A percentile compares a stretch with the other conserved stretches of the same genome.
Conservation (phyloP, 2,888 invertebrate species). For the Chrysodeixis includens region DNA sequence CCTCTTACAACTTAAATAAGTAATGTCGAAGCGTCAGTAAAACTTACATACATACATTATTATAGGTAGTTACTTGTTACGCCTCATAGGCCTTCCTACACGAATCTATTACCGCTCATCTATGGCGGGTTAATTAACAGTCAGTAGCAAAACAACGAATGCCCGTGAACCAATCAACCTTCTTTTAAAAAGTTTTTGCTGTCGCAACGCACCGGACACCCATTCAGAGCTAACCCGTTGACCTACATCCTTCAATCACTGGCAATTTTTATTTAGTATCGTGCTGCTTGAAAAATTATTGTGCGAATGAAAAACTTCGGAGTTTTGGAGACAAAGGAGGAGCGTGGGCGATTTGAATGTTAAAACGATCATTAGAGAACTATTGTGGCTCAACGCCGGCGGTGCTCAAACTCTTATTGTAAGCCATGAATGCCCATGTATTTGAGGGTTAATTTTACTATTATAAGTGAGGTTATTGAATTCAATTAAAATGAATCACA, state of each 20-base stretch:
- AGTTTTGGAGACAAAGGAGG: constrained; percentile 84
- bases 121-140: constrained; percentile 69
- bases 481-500: constrained; percentile 53
- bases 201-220: constrained; percentile 67
- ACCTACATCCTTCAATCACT: constrained; percentile 84
- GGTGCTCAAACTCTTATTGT: constrained; percentile 75
- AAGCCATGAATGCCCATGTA: constrained; percentile 42
- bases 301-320: constrained; percentile 79
- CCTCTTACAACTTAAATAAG: no score
- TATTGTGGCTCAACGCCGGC: constrained; percentile 73
- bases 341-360: constrained; percentile 86
- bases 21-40: not conserved
- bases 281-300: constrained; percentile 84
- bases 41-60: not conserved
- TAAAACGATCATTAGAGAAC: constrained; percentile 86
- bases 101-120: constrained; percentile 45
- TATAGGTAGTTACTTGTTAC: constrained; percentile 11
- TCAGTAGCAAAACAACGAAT: constrained; percentile 72
- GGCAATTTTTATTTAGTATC: constrained; percentile 72
- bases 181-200: constrained; percentile 66
- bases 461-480: constrained; percentile 59
- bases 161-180: constrained; percentile 75
- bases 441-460: constrained; percentile 55
- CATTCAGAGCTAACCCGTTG: constrained; percentile 76
- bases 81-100: constrained; percentile 22